Percentiles rank a stretch among this genome's conserved stretches.
Evolutionary conservation across 2,888 invertebrate genomes (phyloP).

Genomic region (Linnaemya vulpina): DNA sequence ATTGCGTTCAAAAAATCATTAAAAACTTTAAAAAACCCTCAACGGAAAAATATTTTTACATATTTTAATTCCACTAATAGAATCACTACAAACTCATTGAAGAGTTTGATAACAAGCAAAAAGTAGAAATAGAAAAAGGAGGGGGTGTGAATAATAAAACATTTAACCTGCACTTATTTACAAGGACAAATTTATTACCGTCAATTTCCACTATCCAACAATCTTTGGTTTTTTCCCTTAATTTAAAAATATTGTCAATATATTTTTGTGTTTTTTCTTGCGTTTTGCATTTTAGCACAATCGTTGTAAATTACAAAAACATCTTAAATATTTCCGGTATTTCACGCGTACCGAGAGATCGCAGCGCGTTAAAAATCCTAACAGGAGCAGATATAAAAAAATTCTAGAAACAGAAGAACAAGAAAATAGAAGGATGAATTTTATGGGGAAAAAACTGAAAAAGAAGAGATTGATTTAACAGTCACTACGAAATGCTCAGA

Average conservation of each 20-base stretch:
- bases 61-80: too few species aligned
- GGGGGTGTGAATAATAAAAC: neutral
- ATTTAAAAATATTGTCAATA: conserved; percentile 44
- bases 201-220: conserved; percentile 54
- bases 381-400: conserved; percentile 6
- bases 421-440: neutral
- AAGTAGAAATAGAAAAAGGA: too few species aligned
- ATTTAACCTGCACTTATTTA: conserved; percentile 48
- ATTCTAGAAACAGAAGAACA: neutral
- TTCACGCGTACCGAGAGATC: conserved; percentile 61
- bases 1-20: too few species aligned
- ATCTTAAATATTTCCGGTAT: conserved; percentile 69
- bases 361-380: conserved; percentile 48
- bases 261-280: conserved; percentile 2
- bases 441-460: conserved; percentile 1
- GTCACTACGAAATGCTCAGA: conserved; percentile 63
- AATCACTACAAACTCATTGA: too few species aligned
- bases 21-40: too few species aligned
- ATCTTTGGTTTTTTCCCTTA: conserved; percentile 19
- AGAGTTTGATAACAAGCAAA: too few species aligned
- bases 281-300: conserved; percentile 54
- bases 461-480: conserved; percentile 66
- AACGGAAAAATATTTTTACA: too few species aligned
- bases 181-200: conserved; percentile 50
- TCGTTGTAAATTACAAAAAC: conserved; percentile 64